phyloP scores from a whole-genome alignment of 1,140 invertebrate genomes.

The Hylaeus anthracinus region DNA sequence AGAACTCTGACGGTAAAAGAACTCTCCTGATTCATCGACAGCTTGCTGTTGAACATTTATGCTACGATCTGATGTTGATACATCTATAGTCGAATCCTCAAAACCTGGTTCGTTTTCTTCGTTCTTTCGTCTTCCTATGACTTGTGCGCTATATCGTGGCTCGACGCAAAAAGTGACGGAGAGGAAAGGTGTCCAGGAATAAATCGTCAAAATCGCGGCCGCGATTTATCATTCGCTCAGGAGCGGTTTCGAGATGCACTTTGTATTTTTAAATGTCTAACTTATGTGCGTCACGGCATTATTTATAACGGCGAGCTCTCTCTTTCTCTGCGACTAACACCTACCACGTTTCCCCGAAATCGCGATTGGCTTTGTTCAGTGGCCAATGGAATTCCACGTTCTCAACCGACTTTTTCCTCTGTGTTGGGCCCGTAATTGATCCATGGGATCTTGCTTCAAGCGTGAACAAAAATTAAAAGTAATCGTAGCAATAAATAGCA shows the following conservation, averaged over 20 bases:
- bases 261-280: conserved; percentile 29
- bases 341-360: conserved; percentile 40
- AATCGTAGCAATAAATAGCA: too few relatives aligned
- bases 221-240: conserved; percentile 20
- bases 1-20: too few relatives aligned
- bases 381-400: conserved; percentile 16
- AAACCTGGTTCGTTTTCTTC: too few relatives aligned
- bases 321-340: not conserved
- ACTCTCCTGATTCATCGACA: too few relatives aligned
- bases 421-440: not conserved
- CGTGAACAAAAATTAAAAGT: too few relatives aligned
- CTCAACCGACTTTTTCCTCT: not conserved
- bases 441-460: not conserved
- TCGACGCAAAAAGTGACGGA: not conserved
- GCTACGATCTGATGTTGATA: too few relatives aligned
- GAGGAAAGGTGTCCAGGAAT: not conserved
- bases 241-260: conserved; percentile 11
- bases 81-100: too few relatives aligned
- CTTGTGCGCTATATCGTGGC: not conserved
- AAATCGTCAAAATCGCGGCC: conserved; percentile 27
- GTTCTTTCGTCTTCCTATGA: not conserved
- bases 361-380: conserved; percentile 40
- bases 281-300: conserved; percentile 38
- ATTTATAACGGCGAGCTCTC: conserved; percentile 40
- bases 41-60: too few relatives aligned